Evolutionary conservation across 2,113 vertebrate genomes (phyloP).

Genomic region (Phocoena phocoena): DNA sequence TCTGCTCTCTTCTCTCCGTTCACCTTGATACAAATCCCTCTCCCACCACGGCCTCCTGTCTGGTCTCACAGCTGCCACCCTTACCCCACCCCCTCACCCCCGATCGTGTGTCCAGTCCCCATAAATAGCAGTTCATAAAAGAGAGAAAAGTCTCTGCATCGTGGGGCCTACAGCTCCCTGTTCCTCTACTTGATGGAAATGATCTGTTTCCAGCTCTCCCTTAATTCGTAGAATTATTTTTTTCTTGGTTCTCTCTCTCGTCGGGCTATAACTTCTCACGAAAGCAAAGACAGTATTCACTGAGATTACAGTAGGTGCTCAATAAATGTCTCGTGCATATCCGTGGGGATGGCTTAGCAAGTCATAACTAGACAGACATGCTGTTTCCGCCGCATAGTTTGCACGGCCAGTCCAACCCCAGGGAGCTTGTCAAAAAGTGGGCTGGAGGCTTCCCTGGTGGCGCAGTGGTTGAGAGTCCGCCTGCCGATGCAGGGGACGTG

Average conservation of each 20-base stretch:
- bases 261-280: neutral
- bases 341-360: neutral
- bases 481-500: rapidly evolving
- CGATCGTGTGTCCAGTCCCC: neutral
- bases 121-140: neutral
- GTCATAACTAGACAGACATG: neutral
- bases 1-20: neutral
- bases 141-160: rapidly evolving
- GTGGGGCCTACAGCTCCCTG: rapidly evolving
- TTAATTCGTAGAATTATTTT: neutral
- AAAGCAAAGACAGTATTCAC: neutral
- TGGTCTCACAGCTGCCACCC: neutral
- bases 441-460: too few species aligned
- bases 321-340: neutral
- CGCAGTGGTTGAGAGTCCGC: too few species aligned
- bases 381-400: neutral
- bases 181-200: neutral
- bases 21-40: rapidly evolving
- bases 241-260: neutral
- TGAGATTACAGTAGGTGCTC: neutral
- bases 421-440: neutral
- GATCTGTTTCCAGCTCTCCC: neutral
- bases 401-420: neutral
- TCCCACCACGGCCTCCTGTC: rapidly evolving
- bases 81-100: rapidly evolving